Base-by-base conservation (phyloP, 2,113 vertebrate genomes). In the Calyptommatus sinebrachiatus region DNA sequence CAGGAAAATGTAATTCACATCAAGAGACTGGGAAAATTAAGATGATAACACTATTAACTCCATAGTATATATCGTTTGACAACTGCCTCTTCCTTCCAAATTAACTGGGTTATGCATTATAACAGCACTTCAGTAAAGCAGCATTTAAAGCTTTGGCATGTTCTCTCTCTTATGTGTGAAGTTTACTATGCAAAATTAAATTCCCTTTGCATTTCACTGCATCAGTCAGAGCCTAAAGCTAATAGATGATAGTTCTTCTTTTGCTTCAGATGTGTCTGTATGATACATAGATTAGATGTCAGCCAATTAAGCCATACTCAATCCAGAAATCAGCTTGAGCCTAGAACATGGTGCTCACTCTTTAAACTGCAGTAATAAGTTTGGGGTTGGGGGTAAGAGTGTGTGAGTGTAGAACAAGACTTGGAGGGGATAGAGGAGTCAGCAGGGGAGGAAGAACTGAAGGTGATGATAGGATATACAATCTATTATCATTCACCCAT, bases 1-100 rank as follows among this genome's bases (percentile, higher is more conserved):
- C 92, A 89, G 71, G 81, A 89, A 88, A 82, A n/a, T 83, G 53
- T 83, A 89, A 91, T 87, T 91, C 77, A 88, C 85, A 86, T 80
- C 26, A 84, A 88, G 61, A 87, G 35, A 90, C 75, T 22, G 79
- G 14, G 16, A 88, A 92, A 93, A 90, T 91, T 80, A 88, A 85
- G 78, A 90, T 71, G 79, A 81, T 85, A 93, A 90, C 9, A 85
- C 62, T 79, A 85, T 83, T 85, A 92, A 46, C 76, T 89, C 48
- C 77, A 80, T 74, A 89, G 50, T 88, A 91, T 79, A 61, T 79
- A 88, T 86, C 88, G 71, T n/a, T 83, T 79, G 10, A 85, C 74
- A 83, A 79, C 53, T 76, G 60, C 71, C 74, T 80, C 14, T 83
- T 82, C 74, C 31, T 70, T 93, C 81, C 71, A 89, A 84, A 93